A percentile compares a stretch with the other conserved stretches of the same genome.
These are phyloP conservation scores for Drosophila rellima DNA, from an alignment of 2,888 invertebrate genomes.

Conservation along the genomic window DNA sequence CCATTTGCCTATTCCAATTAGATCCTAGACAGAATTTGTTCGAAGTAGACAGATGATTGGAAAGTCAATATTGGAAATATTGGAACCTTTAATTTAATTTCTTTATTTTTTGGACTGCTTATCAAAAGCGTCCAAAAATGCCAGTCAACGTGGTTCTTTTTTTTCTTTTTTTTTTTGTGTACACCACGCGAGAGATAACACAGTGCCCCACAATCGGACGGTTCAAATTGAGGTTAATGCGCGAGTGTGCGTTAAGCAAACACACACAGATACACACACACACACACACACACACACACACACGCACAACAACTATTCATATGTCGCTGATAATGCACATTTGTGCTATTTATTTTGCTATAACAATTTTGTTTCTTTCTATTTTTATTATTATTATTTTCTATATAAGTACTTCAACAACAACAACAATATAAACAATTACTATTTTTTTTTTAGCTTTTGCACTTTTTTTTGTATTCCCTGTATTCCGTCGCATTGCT, in stretches of 20 bases:
- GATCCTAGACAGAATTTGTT: neutral
- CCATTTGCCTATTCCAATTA: no score
- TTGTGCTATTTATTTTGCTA: constrained; percentile 78
- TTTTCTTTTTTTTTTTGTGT: constrained; percentile 39
- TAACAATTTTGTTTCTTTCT: constrained; percentile 39
- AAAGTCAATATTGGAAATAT: constrained; percentile 24
- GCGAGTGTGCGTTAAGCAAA: constrained; percentile 58
- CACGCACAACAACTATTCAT: constrained; percentile 21
- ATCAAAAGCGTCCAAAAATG: constrained; percentile 51
- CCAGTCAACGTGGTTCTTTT: constrained; percentile 60
- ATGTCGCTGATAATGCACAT: constrained; percentile 76
- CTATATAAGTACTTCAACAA: constrained; percentile 16
- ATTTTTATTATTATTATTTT: constrained; percentile 16
- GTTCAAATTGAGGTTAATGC: constrained; percentile 77
- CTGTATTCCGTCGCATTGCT: constrained; percentile 39
- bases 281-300: constrained; percentile 11
- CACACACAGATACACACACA: constrained; percentile 23
- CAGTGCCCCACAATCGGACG: constrained; percentile 79
- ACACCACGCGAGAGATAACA: constrained; percentile 60
- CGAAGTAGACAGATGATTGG: constrained; percentile 39
- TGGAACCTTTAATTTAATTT: neutral
- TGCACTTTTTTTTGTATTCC: constrained; percentile 45
- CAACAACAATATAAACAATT: constrained; percentile 51
- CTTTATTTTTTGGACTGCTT: constrained; percentile 24
- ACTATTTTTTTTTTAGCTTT: constrained; percentile 29